Base-by-base conservation (phyloP, 2,797 vertebrate genomes). In the Anas flavirostris region DNA sequence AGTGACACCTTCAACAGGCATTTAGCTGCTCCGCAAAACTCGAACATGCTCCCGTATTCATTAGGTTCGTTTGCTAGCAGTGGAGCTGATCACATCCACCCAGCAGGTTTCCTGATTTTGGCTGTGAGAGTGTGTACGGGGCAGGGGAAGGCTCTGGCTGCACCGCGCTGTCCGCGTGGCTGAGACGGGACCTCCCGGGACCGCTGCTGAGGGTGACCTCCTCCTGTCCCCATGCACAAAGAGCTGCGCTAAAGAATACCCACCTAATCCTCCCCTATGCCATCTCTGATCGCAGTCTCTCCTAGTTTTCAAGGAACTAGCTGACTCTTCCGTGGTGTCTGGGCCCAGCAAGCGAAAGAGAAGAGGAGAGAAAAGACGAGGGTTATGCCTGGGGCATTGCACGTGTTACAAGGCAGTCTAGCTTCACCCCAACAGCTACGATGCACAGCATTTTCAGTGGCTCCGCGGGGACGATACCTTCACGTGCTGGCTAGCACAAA, bases 121-220 rank as follows among this genome's bases (percentile, higher is more conserved):
- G 52, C 23, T 12, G 33, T 2, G 7, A 74, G 31, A 72, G 15
- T 8, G 6, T 10, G 0, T 37, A 53, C 26, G 28, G 26, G 19
- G 29, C 25, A 79, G 15, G 41, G 43, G 73, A 59, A 77, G 18
- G 60, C 17, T 67, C 28, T 48, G 55, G n/a, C 33, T n/a, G 6
- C 41, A 26, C n/a, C 0, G 4, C 1, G 0, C 33, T 52, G 33
- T 58, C 1, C 16, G 1, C 0, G 1, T 64, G 66, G 23, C 59
- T 87, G 43, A 84, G 79, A 39, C 5, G 2, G 22, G 60, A 53
- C 64, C 55, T 92, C 31, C 10, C 53, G 28, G 4, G 25, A 35
- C n/a, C 3, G 1, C 55, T 68, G 80, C 23, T 48, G 53, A 33
- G 8, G 10, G 14, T 33, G 59, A 81, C 53, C 70, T 90, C 23